Percentiles rank a stretch among this genome's conserved stretches.
Evolutionary conservation across 2,888 invertebrate species (phyloP).

Genomic region (Pseudococcus longispinus): DNA sequence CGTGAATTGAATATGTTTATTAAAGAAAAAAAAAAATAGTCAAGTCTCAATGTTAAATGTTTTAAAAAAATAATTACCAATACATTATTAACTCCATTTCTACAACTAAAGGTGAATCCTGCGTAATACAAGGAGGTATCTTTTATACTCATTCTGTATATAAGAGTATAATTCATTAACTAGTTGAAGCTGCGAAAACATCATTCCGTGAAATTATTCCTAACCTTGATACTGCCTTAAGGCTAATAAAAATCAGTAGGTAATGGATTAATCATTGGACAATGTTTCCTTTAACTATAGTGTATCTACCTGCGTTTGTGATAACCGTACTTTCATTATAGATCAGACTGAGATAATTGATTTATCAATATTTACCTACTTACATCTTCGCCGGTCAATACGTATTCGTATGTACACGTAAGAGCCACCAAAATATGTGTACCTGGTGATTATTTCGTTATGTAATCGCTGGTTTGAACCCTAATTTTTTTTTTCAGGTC

Average conservation of each 20-base stretch:
- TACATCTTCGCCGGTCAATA: background rate
- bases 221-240: slow-evolving; percentile 25
- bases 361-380: background rate
- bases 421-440: too few species aligned
- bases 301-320: background rate
- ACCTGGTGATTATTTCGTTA: too few species aligned
- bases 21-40: background rate
- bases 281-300: slow-evolving; percentile 4
- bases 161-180: slow-evolving; percentile 7
- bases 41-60: background rate
- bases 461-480: too few species aligned
- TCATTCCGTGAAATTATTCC: slow-evolving; percentile 31
- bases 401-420: too few species aligned
- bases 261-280: slow-evolving; percentile 29
- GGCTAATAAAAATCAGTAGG: slow-evolving; percentile 29
- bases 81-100: background rate
- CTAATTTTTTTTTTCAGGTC: too few species aligned
- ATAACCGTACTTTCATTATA: background rate
- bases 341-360: background rate
- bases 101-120: background rate
- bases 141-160: background rate
- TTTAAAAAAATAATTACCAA: background rate
- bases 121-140: background rate
- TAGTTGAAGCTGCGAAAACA: slow-evolving; percentile 16
- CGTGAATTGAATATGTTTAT: background rate